Percentiles rank a stretch among this genome's conserved stretches.
phyloP scores from a whole-genome alignment of 1,140 invertebrate species.

The Drosophila ogumai region DNA sequence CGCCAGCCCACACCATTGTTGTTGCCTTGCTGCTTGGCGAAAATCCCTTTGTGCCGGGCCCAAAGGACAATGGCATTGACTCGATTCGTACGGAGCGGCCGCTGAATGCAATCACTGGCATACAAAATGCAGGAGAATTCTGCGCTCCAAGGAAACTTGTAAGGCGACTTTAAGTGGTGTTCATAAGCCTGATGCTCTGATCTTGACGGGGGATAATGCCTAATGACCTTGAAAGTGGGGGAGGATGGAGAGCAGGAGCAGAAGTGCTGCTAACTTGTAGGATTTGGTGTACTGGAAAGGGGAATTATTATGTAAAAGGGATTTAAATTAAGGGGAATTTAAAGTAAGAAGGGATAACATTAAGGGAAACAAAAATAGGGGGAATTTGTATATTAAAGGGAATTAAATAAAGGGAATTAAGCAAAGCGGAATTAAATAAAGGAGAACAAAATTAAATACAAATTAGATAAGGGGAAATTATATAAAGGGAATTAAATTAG shows the following conservation, averaged over 20 bases:
- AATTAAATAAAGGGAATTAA: not conserved
- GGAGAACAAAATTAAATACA: not conserved
- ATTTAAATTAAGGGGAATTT: not conserved
- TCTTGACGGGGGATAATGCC: slow-evolving; percentile 20
- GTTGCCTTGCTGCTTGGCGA: slow-evolving; percentile 14
- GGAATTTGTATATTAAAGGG: not conserved
- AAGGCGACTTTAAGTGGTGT: slow-evolving; percentile 30
- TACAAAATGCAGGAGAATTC: slow-evolving; percentile 36
- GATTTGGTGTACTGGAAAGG: not conserved
- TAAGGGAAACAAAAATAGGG: not conserved
- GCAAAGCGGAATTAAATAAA: not conserved
- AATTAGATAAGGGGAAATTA: not conserved
- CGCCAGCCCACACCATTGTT: not conserved
- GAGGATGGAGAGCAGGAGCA: not conserved
- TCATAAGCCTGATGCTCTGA: slow-evolving; percentile 10
- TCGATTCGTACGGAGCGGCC: slow-evolving; percentile 7
- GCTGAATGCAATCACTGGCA: slow-evolving; percentile 40
- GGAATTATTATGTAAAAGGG: not conserved
- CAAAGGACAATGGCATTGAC: slow-evolving; percentile 49
- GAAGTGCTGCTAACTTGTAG: not conserved
- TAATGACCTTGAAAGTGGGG: slow-evolving; percentile 33
- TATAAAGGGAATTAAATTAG: not conserved
- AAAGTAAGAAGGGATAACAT: no score
- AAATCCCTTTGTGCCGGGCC: slow-evolving; percentile 37
- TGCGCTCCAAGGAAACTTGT: not conserved